Evolutionary conservation across 2,888 invertebrate species (phyloP).

Genomic region (Macropis europaea): DNA sequence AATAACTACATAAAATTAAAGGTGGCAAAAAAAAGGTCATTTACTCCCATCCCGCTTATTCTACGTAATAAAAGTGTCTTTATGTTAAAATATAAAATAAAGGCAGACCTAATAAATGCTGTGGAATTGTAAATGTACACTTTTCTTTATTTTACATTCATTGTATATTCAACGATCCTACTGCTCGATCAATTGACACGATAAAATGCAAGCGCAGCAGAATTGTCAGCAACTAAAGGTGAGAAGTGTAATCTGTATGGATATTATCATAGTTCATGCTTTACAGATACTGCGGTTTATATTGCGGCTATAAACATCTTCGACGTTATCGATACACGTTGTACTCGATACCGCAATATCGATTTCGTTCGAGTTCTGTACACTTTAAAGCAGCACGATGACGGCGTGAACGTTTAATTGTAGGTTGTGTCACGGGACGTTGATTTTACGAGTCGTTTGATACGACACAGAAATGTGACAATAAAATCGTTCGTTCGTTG

Average conservation of each 20-base stretch:
- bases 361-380: slow-evolving; percentile 26
- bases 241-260: neutral
- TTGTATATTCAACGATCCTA: neutral
- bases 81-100: neutral
- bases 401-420: neutral
- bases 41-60: no score
- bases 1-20: no score
- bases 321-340: slow-evolving; percentile 20
- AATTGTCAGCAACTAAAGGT: slow-evolving; percentile 11
- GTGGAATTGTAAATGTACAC: no score
- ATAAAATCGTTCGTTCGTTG: neutral
- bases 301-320: slow-evolving; percentile 5
- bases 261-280: slow-evolving; percentile 8
- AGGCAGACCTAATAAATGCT: no score
- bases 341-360: slow-evolving; percentile 14
- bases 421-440: slow-evolving; percentile 34
- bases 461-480: neutral
- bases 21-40: no score
- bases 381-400: neutral
- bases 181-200: neutral
- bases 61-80: no score
- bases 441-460: neutral
- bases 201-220: neutral
- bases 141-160: neutral
- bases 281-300: slow-evolving; percentile 22